A percentile compares a stretch with the other conserved stretches of the same genome.
Evolutionary conservation across 2,888 invertebrate genomes (phyloP).

Genomic region (Eucriotettix oculatus): DNA sequence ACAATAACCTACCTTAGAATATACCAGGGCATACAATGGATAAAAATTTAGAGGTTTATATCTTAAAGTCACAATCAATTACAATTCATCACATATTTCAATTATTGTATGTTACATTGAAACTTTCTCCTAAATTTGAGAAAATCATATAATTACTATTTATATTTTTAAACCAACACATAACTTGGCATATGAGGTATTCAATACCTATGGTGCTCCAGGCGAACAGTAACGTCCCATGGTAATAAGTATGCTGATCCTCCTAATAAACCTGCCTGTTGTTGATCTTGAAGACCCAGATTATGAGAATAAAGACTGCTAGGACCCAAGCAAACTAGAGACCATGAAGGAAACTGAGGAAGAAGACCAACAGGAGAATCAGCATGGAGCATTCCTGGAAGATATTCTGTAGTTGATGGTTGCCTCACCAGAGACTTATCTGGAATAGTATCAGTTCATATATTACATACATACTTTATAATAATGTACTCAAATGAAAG

Average conservation of each 20-base stretch:
- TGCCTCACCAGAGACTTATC: conserved; percentile 44
- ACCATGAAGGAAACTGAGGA: conserved; percentile 83
- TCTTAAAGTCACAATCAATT: too few relatives aligned
- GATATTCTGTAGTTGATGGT: conserved; percentile 75
- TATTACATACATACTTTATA: too few relatives aligned
- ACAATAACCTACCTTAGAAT: too few relatives aligned
- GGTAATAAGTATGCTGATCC: conserved; percentile 84
- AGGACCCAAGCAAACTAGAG: conserved; percentile 74
- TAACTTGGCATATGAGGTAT: too few relatives aligned
- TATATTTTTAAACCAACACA: too few relatives aligned
- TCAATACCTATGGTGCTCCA: conserved; percentile 25
- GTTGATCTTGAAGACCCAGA: conserved; percentile 63
- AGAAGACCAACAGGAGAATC: conserved; percentile 55
- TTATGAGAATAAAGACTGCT: conserved; percentile 82
- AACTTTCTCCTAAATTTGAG: too few relatives aligned
- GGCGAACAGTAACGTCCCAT: conserved; percentile 69
- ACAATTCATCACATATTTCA: too few relatives aligned
- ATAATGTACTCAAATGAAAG: too few relatives aligned
- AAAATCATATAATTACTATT: too few relatives aligned
- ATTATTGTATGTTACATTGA: too few relatives aligned
- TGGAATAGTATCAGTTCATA: conserved; percentile 16
- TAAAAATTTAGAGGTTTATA: too few relatives aligned
- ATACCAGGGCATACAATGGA: too few relatives aligned
- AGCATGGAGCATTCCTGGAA: conserved; percentile 79
- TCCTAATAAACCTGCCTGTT: conserved; percentile 76